Conservation (phyloP, 2,113 vertebrate species). For the Shinisaurus crocodilurus region DNA sequence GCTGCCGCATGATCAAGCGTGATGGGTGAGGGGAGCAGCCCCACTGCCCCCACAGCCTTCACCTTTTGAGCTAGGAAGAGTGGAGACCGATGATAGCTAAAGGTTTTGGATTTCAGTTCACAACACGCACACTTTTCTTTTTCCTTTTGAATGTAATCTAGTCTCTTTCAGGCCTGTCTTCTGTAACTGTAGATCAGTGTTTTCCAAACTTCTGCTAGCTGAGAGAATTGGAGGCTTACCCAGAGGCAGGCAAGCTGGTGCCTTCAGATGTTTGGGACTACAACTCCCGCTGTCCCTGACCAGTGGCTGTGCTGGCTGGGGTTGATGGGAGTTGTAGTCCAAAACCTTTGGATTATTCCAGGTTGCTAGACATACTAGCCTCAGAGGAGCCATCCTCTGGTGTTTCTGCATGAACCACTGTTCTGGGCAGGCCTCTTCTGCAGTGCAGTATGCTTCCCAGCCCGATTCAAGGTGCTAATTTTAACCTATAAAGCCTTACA, state of each 20-base stretch:
- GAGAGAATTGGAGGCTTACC: background rate
- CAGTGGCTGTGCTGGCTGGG: too few species aligned
- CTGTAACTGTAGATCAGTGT: background rate
- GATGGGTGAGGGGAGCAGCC: background rate
- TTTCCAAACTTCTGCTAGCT: background rate
- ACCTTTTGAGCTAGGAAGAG: background rate
- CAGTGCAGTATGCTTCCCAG: too few species aligned
- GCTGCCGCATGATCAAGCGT: background rate
- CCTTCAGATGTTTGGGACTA: too few species aligned
- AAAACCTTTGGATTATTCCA: too few species aligned
- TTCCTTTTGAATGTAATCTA: background rate
- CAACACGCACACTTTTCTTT: background rate
- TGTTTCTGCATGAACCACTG: background rate
- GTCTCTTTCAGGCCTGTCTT: background rate
- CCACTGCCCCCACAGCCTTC: background rate
- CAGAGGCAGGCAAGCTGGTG: too few species aligned
- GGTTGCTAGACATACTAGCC: background rate
- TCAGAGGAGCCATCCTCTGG: background rate
- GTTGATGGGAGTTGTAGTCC: too few species aligned
- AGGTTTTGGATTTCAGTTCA: background rate
- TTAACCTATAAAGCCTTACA: too few species aligned
- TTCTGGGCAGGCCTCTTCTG: too few species aligned
- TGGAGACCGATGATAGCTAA: background rate
- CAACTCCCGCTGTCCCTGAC: too few species aligned
- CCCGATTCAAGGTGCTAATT: too few species aligned